Percentiles rank a stretch among this genome's conserved stretches.
Evolutionary conservation across 2,888 invertebrate genomes (phyloP).

Genomic region (Spisula subtruncata): DNA sequence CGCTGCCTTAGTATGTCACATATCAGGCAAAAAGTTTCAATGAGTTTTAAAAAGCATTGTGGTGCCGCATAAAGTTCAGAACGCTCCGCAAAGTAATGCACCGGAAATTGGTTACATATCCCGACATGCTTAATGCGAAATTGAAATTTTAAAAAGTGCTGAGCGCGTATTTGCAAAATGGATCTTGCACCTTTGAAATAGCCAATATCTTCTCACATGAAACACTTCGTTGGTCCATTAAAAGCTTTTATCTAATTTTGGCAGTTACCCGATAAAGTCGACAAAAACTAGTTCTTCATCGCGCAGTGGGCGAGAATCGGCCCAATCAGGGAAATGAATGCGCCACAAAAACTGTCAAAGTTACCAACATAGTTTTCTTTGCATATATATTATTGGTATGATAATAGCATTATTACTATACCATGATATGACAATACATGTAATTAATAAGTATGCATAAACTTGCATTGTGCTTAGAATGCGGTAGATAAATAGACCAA

Average conservation of each 20-base stretch:
- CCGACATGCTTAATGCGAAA: neutral
- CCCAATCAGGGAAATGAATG: conserved; percentile 40
- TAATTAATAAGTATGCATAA: neutral
- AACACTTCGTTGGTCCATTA: neutral
- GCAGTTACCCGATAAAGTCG: conserved; percentile 16
- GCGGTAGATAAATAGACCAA: neutral
- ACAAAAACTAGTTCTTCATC: conserved; percentile 13
- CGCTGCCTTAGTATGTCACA: neutral
- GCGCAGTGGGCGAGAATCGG: conserved; percentile 28
- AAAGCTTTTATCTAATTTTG: neutral
- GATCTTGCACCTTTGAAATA: neutral
- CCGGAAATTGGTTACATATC: neutral
- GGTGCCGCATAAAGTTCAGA: conserved; percentile 16
- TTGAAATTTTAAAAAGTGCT: neutral
- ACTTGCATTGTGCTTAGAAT: neutral
- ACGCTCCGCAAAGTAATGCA: neutral
- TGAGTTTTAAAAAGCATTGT: neutral
- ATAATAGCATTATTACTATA: neutral
- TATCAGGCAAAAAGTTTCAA: neutral
- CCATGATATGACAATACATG: neutral
- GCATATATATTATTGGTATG: conserved; percentile 40
- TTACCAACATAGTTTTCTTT: conserved; percentile 27
- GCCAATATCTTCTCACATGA: neutral
- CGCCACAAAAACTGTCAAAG: conserved; percentile 54
- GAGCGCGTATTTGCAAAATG: neutral